Evolutionary conservation across 1,140 invertebrate species (phyloP), one percentile per base, ranked within the genome.

Genomic region (Phortica variegata): DNA sequence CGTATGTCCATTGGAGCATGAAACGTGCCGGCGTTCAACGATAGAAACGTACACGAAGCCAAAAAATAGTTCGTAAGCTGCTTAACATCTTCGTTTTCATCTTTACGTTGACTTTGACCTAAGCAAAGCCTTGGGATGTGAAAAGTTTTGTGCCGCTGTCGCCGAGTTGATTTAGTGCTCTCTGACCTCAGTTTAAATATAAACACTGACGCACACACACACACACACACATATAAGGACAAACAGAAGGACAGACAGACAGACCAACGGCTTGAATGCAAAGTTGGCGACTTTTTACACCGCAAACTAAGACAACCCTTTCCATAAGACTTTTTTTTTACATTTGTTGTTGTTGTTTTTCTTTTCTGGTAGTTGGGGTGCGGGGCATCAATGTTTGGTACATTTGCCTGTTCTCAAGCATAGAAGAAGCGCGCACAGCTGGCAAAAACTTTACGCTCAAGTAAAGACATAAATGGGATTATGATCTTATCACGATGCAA

Each of bases 401-500:
- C n/a, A n/a, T n/a, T n/a, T n/a, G n/a, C n/a, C n/a, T n/a, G n/a
- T n/a, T n/a, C 23, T 6, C 23, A 26, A 26, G 10, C 23, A 26
- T 10, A 26, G 10, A 26, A 26, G 10, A 38, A 8, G 4, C 15
- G 17, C 36, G 12, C 36, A 38, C 6, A 42, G 39, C 26, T 32
- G 37, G 34, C 52, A 50, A 65, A 61, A 66, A 66, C 55, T 65
- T 65, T 66, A 38, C 62, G 54, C 56, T 54, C 52, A 54, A 66
- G 60, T 70, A 68, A 65, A 60, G 62, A 74, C 71, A 72, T 70
- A 75, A 75, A 75, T 74, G 70, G 71, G 72, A 74, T 75, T 75
- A 75, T 74, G 72, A 75, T 75, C 68, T 75, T 75, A 75, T 75
- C 72, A 70, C 58, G 63, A 58, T 46, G 52, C 52, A 54, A 58